Conservation (phyloP, 2,797 vertebrate species). For the Clangula hyemalis region DNA sequence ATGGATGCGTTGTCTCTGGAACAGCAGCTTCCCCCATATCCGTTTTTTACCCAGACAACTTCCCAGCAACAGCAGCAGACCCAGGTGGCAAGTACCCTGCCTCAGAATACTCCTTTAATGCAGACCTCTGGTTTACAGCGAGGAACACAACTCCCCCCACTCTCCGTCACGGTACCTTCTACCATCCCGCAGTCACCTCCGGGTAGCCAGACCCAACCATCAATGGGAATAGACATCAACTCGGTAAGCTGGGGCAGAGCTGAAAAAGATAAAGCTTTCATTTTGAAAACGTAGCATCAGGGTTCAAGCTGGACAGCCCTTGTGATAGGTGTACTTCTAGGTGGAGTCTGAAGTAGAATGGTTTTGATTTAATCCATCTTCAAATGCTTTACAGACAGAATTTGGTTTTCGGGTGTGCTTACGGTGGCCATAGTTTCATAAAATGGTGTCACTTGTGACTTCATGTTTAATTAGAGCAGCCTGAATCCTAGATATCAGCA, state of each 20-base stretch:
- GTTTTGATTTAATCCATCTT: neutral
- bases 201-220: constrained; percentile 86
- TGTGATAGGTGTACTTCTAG: accelerated
- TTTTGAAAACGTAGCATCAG: accelerated
- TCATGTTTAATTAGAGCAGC: neutral
- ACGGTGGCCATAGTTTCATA: accelerated
- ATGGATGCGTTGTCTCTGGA: constrained; percentile 92
- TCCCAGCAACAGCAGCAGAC: constrained; percentile 85
- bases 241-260: constrained; percentile 82
- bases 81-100: constrained; percentile 78
- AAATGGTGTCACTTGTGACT: accelerated
- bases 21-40: constrained; percentile 93
- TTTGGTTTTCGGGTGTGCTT: neutral
- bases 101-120: constrained; percentile 76
- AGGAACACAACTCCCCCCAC: constrained; percentile 88
- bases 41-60: constrained; percentile 90
- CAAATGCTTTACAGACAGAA: neutral
- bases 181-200: constrained; percentile 87
- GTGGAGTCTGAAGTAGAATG: neutral
- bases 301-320: accelerated
- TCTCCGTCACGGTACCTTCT: constrained; percentile 84
- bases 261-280: accelerated
- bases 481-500: accelerated
- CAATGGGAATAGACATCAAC: constrained; percentile 88
- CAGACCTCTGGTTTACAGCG: constrained; percentile 80